A percentile compares a stretch with the other conserved stretches of the same genome.
phyloP scores from a whole-genome alignment of 1,140 invertebrate species.

The Odontomachus brunneus region DNA sequence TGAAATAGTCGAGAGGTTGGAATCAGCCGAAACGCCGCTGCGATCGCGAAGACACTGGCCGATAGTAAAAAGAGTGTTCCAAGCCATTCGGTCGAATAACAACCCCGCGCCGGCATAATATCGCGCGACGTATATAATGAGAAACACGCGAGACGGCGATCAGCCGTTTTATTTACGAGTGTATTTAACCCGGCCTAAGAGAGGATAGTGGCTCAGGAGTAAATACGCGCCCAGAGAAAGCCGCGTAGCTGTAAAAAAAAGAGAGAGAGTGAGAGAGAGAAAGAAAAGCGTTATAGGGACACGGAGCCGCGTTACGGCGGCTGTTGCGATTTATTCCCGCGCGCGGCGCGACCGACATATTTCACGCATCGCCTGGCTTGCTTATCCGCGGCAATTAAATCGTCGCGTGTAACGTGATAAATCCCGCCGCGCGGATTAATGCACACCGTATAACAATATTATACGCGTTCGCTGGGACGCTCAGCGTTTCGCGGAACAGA shows the following conservation, averaged over 20 bases:
- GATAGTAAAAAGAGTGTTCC: constrained; percentile 10
- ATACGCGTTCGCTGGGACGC: constrained; percentile 42
- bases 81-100: constrained; percentile 26
- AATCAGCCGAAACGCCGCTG: constrained; percentile 1
- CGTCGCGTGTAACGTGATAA: constrained; percentile 52
- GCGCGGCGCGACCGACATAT: constrained; percentile 11
- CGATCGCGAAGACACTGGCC: background rate
- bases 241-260: background rate
- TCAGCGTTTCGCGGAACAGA: constrained; percentile 56
- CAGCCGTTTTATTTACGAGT: constrained; percentile 27
- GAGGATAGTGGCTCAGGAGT: background rate
- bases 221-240: background rate
- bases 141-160: constrained; percentile 45
- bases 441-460: constrained; percentile 66
- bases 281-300: constrained; percentile 11
- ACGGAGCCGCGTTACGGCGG: background rate
- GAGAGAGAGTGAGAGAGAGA: background rate
- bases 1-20: background rate
- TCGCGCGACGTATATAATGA: constrained; percentile 20
- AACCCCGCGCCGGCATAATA: background rate
- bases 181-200: constrained; percentile 7
- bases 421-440: constrained; percentile 67
- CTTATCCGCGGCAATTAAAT: constrained; percentile 60
- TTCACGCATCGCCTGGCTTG: constrained; percentile 39
- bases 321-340: constrained; percentile 27